phyloP scores from a whole-genome alignment of 2,113 vertebrate species.

The Tetraodon nigroviridis region DNA sequence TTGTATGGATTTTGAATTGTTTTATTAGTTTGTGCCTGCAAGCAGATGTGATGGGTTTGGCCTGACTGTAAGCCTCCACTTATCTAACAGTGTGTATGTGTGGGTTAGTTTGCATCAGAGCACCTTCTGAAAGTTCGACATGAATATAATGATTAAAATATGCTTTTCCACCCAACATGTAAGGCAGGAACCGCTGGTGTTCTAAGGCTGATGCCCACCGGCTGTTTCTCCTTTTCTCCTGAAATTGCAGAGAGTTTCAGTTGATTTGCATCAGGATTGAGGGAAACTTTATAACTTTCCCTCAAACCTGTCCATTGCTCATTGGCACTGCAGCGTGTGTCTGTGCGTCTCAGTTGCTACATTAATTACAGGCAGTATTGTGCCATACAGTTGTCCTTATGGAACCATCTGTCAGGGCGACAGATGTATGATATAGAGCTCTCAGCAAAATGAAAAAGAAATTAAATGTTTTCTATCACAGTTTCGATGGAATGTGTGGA shows the following conservation, averaged over 20 bases:
- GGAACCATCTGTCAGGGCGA: slow-evolving; percentile 57
- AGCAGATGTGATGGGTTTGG: slow-evolving; percentile 21
- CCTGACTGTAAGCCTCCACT: slow-evolving; percentile 47
- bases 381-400: slow-evolving; percentile 37
- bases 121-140: slow-evolving; percentile 16
- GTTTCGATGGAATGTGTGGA: slow-evolving; percentile 20
- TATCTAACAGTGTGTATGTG: slow-evolving; percentile 19
- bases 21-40: neutral
- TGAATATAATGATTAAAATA: too few relatives aligned
- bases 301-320: slow-evolving; percentile 25
- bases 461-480: slow-evolving; percentile 28
- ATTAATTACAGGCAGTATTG: slow-evolving; percentile 58
- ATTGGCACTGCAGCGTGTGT: neutral
- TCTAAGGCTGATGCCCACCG: too few relatives aligned
- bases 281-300: slow-evolving; percentile 37
- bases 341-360: slow-evolving; percentile 16
- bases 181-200: too few relatives aligned
- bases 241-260: too few relatives aligned
- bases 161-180: too few relatives aligned
- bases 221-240: too few relatives aligned
- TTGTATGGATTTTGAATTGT: neutral
- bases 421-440: slow-evolving; percentile 38
- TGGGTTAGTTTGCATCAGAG: slow-evolving; percentile 58
- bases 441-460: slow-evolving; percentile 39
- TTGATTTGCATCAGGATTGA: too few relatives aligned